Base-by-base conservation (phyloP, 2,113 vertebrate genomes). In the Chaetura pelagica region DNA sequence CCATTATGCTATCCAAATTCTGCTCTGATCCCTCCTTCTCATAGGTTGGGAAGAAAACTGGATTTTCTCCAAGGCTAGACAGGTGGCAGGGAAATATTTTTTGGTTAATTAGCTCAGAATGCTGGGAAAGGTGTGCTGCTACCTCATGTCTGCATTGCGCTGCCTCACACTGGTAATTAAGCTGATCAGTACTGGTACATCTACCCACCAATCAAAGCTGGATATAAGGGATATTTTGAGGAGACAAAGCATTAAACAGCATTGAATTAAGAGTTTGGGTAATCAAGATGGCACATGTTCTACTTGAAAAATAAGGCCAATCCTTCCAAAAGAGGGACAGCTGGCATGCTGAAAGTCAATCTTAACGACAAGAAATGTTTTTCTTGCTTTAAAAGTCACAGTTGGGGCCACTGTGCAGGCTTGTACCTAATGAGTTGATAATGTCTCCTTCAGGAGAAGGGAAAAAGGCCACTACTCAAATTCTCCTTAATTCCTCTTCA, bases 81-180 rank as follows among this genome's bases (percentile, higher is more conserved):
- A 95, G 94, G 96, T 97, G 94, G 94, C 94, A 96, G 96, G 93
- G 94, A 94, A 94, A 97, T 96, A 96, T 92, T 96, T 97, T 96
- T 97, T 97, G 96, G 94, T 96, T 97, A 97, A 97, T 97, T 96
- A 96, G 75, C 96, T 95, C 96, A 84, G 93, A 96, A 95, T 89
- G 94, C 96, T 97, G 96, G 92, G 96, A 96, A 97, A 96, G 94
- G 90, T 96, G 96, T 96, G 92, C 88, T 94, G 88, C 94, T 97
- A 96, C 92, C 94, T 96, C 94, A 94, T 96, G 95, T 94, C 83
- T 95, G 92, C 90, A 90, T 94, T 86, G 88, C 44, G 38, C 92
- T 94, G 77, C 96, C 92, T 97, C 96, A 96, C 92, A 90, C 92
- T 97, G 92, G 90, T 96, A 95, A 97, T 96, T 97, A 94, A 93